phyloP scores from a whole-genome alignment of 2,888 invertebrate genomes.

The Fragum fragum region DNA sequence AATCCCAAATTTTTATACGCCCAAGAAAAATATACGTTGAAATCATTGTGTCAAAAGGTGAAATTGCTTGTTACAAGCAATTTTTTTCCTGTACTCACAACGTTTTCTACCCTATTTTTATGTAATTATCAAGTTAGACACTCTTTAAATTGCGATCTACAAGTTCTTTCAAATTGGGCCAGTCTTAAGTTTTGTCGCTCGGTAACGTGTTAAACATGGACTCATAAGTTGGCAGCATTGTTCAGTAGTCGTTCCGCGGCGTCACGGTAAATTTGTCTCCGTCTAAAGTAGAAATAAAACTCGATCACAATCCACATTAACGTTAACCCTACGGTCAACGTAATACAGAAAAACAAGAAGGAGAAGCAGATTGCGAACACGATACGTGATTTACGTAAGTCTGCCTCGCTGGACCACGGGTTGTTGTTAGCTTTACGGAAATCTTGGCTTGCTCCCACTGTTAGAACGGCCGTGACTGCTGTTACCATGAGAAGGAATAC shows the following conservation, averaged over 20 bases:
- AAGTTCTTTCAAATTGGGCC: no score
- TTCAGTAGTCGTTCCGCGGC: constrained; percentile 50
- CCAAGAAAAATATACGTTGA: no score
- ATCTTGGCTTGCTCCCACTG: constrained; percentile 70
- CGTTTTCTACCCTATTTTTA: no score
- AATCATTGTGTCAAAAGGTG: no score
- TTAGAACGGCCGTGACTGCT: constrained; percentile 66
- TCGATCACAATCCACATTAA: constrained; percentile 71
- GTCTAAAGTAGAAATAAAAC: constrained; percentile 65
- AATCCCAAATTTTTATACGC: no score
- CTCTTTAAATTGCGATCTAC: no score
- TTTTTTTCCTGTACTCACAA: no score
- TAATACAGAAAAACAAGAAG: constrained; percentile 72
- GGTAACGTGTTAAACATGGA: no score
- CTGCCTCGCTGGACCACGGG: constrained; percentile 59
- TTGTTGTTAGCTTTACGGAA: constrained; percentile 59
- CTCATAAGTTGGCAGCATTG: constrained; percentile 21
- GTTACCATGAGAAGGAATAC: constrained; percentile 70
- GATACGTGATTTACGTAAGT: constrained; percentile 64
- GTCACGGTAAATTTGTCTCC: constrained; percentile 58
- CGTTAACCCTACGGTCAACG: constrained; percentile 68
- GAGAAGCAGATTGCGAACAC: constrained; percentile 73
- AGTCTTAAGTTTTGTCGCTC: no score
- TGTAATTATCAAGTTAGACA: no score
- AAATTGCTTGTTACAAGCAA: no score